These are phyloP conservation scores for Eulemur rubriventer DNA, from an alignment of 2,797 vertebrate species.

Conservation along the genomic window DNA sequence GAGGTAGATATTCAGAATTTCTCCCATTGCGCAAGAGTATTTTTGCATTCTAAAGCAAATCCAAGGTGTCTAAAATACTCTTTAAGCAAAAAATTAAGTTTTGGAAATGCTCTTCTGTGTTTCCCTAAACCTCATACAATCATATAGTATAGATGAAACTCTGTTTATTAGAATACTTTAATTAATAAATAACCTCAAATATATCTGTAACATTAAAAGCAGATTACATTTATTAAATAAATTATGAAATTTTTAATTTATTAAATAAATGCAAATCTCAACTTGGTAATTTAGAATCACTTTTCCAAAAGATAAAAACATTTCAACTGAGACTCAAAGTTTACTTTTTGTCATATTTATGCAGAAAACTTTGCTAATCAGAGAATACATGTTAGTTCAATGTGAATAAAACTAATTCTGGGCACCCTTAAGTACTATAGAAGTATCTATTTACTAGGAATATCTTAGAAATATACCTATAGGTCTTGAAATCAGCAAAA, in stretches of 20 bases:
- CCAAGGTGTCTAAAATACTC: neutral
- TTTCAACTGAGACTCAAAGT: neutral
- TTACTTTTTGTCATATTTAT: neutral
- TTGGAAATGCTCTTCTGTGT: conserved; percentile 3
- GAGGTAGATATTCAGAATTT: neutral
- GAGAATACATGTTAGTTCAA: neutral
- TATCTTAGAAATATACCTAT: conserved; percentile 10
- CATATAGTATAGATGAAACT: neutral
- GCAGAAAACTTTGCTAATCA: neutral
- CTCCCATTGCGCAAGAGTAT: neutral
- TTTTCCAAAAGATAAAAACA: neutral
- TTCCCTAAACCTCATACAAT: neutral
- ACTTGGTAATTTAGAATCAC: neutral
- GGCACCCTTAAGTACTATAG: neutral
- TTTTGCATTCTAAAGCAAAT: neutral
- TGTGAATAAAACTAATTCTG: neutral
- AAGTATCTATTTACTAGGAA: neutral
- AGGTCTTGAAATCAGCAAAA: neutral
- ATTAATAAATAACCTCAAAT: conserved; percentile 11
- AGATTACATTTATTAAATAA: neutral
- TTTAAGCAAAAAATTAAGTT: conserved; percentile 18
- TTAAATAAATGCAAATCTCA: neutral
- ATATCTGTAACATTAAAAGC: neutral
- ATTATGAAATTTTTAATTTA: neutral
- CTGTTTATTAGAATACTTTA: neutral